Evolutionary conservation across 1,140 invertebrate species (phyloP).

Genomic region (Hylaeus anthracinus): DNA sequence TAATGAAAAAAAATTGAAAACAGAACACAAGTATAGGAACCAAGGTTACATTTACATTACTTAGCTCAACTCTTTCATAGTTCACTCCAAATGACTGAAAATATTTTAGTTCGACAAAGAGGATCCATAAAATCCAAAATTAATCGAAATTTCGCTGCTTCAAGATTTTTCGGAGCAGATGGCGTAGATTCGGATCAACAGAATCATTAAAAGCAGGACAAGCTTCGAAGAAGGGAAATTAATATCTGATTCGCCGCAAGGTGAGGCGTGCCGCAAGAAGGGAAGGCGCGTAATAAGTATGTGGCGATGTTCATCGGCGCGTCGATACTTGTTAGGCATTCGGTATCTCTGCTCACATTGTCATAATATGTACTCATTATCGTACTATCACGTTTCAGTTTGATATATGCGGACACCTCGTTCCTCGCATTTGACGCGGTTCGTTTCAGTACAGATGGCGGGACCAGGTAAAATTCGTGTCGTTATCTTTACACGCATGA

Average conservation of each 20-base stretch:
- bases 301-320: constrained; percentile 22
- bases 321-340: neutral
- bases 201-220: no score
- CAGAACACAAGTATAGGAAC: no score
- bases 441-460: constrained; percentile 28
- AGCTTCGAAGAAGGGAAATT: no score
- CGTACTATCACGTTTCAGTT: constrained; percentile 17
- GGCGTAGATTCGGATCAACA: no score
- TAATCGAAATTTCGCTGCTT: neutral
- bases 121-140: no score
- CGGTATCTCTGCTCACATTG: neutral
- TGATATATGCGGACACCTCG: constrained; percentile 16
- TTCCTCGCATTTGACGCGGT: constrained; percentile 30
- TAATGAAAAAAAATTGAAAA: no score
- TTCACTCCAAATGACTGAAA: no score
- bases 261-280: neutral
- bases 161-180: no score
- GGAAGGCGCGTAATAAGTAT: neutral
- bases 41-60: no score
- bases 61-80: no score
- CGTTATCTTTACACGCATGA: neutral
- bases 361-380: constrained; percentile 21
- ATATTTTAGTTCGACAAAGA: no score
- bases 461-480: neutral
- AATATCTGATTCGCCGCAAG: constrained; percentile 1